phyloP scores from a whole-genome alignment of 2,113 vertebrate genomes.

The Cebus imitator region DNA sequence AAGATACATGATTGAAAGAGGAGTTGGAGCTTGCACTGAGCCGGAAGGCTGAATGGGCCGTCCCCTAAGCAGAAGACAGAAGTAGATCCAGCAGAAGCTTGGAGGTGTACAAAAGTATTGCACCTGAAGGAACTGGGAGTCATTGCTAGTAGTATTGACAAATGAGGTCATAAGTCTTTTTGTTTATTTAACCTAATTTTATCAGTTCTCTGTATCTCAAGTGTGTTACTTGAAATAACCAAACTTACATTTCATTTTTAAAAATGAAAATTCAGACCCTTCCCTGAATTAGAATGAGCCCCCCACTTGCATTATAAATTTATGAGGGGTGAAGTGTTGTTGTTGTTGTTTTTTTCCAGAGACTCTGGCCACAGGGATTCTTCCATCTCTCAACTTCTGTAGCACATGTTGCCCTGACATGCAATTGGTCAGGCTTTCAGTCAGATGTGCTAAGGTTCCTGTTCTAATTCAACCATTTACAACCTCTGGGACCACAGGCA shows the following conservation, averaged over 20 bases:
- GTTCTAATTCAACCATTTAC: neutral
- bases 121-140: neutral
- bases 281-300: neutral
- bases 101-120: neutral
- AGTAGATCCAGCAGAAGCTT: neutral
- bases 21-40: neutral
- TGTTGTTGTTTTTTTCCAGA: neutral
- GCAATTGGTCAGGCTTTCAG: neutral
- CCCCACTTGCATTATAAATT: neutral
- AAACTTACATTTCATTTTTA: neutral
- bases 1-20: neutral
- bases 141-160: neutral
- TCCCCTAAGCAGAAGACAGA: neutral
- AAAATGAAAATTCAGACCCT: neutral
- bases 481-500: neutral
- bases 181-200: conserved; percentile 10
- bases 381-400: neutral
- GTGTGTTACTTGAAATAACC: neutral
- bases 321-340: neutral
- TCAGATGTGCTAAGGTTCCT: neutral
- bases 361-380: neutral
- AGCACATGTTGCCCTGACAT: neutral
- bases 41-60: neutral
- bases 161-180: neutral
- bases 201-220: neutral